Percentiles rank a stretch among this genome's conserved stretches.
Conservation (phyloP, 2,888 invertebrate species). For the Leptopilina myrica region DNA sequence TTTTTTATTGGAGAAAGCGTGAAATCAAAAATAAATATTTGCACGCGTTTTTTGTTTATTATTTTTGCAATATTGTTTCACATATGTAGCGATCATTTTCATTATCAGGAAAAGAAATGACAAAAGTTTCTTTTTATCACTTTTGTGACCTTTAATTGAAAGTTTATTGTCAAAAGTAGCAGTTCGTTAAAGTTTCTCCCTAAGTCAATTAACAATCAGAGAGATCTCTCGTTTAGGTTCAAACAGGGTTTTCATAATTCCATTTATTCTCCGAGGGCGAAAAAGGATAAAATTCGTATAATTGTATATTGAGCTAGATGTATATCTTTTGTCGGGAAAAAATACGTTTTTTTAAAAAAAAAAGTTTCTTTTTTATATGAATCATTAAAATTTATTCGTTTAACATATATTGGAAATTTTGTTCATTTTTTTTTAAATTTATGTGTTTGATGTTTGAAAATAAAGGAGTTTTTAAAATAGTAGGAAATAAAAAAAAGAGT, state of each 20-base stretch:
- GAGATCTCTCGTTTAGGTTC: neutral
- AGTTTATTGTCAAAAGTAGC: conserved; percentile 13
- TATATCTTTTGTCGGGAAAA: neutral
- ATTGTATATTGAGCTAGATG: neutral
- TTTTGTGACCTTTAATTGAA: conserved; percentile 18
- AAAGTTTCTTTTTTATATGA: neutral
- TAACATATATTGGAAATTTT: too few species aligned
- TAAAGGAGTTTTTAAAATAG: too few species aligned
- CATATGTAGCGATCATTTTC: neutral
- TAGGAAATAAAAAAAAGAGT: too few species aligned
- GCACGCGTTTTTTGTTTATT: neutral
- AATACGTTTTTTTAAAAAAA: neutral
- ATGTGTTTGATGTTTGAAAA: too few species aligned
- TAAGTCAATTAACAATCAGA: conserved; percentile 24
- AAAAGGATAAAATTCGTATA: conserved; percentile 18
- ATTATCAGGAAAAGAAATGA: neutral
- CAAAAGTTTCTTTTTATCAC: conserved; percentile 16
- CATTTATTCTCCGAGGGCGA: neutral
- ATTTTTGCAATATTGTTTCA: neutral
- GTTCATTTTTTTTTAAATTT: too few species aligned
- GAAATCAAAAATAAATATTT: too few species aligned
- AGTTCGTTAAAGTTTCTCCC: conserved; percentile 23
- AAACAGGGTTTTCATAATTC: conserved; percentile 13
- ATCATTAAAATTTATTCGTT: too few species aligned
- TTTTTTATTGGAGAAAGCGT: too few species aligned